phyloP scores from a whole-genome alignment of 2,888 invertebrate species.

The Hyppa rectilinea region DNA sequence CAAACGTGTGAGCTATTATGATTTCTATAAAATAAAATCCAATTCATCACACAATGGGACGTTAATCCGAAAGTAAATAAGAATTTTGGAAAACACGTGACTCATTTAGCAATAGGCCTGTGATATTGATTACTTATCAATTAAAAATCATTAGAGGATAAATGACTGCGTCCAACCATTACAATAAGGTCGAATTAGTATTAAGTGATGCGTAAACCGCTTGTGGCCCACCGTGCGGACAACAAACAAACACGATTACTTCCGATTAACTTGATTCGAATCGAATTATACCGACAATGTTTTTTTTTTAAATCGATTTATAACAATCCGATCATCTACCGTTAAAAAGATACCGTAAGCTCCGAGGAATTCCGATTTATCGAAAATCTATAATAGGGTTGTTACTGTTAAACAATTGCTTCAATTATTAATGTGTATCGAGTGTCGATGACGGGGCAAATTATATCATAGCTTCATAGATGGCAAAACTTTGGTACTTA shows the following conservation, averaged over 20 bases:
- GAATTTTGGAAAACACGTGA: slow-evolving; percentile 4
- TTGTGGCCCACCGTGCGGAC: slow-evolving; percentile 71
- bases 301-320: slow-evolving; percentile 75
- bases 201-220: slow-evolving; percentile 75
- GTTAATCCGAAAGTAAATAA: slow-evolving; percentile 15
- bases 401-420: slow-evolving; percentile 26
- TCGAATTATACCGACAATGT: slow-evolving; percentile 73
- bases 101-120: slow-evolving; percentile 2
- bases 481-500: background rate
- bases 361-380: slow-evolving; percentile 81
- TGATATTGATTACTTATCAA: slow-evolving; percentile 59
- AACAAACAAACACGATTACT: slow-evolving; percentile 83
- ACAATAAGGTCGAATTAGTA: slow-evolving; percentile 71
- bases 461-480: background rate
- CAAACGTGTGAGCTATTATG: background rate
- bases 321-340: slow-evolving; percentile 85
- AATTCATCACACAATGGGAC: slow-evolving; percentile 5
- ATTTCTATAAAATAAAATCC: slow-evolving; percentile 12
- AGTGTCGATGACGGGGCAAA: background rate
- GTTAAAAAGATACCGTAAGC: slow-evolving; percentile 86
- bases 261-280: slow-evolving; percentile 81
- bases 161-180: slow-evolving; percentile 38
- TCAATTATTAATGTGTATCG: slow-evolving; percentile 1
- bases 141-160: slow-evolving; percentile 67
- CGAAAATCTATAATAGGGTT: slow-evolving; percentile 76